A percentile compares a stretch with the other conserved stretches of the same genome.
Conservation (phyloP, 2,888 invertebrate species). For the Lypha dubia region DNA sequence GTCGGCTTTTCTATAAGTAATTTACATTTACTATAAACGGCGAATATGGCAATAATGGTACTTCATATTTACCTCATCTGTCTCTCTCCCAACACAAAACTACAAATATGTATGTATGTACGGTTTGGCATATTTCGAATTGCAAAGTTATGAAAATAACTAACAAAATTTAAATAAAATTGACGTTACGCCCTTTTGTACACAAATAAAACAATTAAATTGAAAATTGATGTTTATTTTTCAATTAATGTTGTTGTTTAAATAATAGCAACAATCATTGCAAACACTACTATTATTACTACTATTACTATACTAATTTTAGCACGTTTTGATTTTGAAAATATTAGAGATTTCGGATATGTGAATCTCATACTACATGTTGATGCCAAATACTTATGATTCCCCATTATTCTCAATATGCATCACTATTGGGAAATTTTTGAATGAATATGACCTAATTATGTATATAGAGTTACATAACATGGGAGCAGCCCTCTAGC, state of each 20-base stretch:
- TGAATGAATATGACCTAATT: too few relatives aligned
- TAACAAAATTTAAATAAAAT: slow-evolving; percentile 22
- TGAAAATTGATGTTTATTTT: neutral
- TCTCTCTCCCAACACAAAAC: neutral
- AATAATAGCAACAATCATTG: neutral
- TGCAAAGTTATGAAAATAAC: slow-evolving; percentile 12
- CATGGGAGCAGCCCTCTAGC: too few relatives aligned
- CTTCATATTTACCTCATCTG: neutral
- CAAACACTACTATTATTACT: neutral
- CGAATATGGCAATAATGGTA: too few relatives aligned
- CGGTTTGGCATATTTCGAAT: neutral
- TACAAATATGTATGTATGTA: slow-evolving; percentile 12
- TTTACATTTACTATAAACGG: too few relatives aligned
- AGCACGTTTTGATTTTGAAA: neutral
- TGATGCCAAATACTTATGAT: too few relatives aligned
- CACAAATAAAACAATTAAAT: neutral
- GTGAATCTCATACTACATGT: too few relatives aligned
- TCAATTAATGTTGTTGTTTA: neutral
- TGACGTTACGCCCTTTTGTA: neutral
- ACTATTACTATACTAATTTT: neutral
- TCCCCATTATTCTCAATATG: too few relatives aligned
- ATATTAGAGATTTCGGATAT: too few relatives aligned
- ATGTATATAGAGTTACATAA: too few relatives aligned
- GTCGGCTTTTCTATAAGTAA: too few relatives aligned
- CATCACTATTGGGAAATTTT: too few relatives aligned